These are phyloP conservation scores for Notechis scutatus DNA, from an alignment of 2,113 vertebrate species.

Conservation along the genomic window DNA sequence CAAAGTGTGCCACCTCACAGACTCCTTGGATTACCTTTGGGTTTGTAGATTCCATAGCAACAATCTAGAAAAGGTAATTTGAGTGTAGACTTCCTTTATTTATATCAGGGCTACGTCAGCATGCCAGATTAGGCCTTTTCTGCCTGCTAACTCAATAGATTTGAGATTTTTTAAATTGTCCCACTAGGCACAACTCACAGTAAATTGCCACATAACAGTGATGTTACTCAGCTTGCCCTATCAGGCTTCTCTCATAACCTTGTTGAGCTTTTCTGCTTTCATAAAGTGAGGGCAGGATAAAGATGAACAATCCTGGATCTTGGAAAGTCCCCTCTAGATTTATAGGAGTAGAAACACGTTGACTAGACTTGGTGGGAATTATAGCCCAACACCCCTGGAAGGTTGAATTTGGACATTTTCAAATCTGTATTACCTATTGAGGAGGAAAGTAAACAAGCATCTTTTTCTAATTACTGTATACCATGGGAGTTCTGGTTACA, in stretches of 20 bases:
- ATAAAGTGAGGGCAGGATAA: not conserved
- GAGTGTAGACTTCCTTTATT: not conserved
- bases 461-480: not conserved
- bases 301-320: not conserved
- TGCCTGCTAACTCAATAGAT: not conserved
- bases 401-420: not conserved
- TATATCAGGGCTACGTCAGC: not conserved
- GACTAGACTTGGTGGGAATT: not conserved
- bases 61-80: not conserved
- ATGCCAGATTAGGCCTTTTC: not conserved
- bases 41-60: not conserved
- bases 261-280: not conserved
- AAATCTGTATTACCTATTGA: not conserved
- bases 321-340: not conserved
- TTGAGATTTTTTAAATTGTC: not conserved
- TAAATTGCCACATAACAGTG: not conserved
- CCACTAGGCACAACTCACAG: not conserved
- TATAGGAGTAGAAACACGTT: not conserved
- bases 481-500: not conserved
- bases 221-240: not conserved
- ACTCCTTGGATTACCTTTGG: not conserved
- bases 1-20: not conserved
- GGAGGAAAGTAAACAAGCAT: not conserved
- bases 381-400: not conserved
- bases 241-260: not conserved